Base-by-base conservation (phyloP, 2,113 vertebrate species). In the Caracal caracal region DNA sequence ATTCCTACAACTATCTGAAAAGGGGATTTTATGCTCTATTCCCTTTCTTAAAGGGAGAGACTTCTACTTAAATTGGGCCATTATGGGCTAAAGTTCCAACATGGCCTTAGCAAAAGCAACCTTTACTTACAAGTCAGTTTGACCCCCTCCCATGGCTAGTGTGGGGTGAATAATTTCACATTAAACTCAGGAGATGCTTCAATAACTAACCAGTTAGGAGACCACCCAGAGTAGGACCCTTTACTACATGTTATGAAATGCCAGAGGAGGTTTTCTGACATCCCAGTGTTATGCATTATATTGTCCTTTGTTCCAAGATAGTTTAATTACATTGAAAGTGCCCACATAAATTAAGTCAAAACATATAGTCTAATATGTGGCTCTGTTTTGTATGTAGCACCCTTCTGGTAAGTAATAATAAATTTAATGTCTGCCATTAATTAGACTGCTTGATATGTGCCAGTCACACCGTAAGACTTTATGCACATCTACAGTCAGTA, bases 1-100 rank as follows among this genome's bases (percentile, higher is more conserved):
- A 89, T 88, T 97, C 71, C 84, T 94, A 22, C 61, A 82, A 96
- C 88, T 95, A 97, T 37, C 94, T 47, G 19, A 95, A 97, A 97
- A 96, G 33, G 81, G 19, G 75, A 94, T 95, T 95, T 94, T 79
- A 53, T 79, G n/a, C 20, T 96, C 94, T 75, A 1, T 2, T 85
- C 53, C 59, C 75, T 88, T 97, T 98, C 95, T 78, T 53, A 56
- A n/a, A 5, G 7, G 1, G 8, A 83, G 16, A 63, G 28, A 28
- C 47, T 53, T n/a, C 35, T 65, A 63, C 40, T 66, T 63, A 92
- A 59, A 82, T 16, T 47, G 70, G 20, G 30, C 24, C 26, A 5
- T 22, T 9, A 33, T 3, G 12, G 40, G 89, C 51, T 76, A 51
- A 30, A 13, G 35, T 93, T 83, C 80, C 40, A 76, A 35, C 13